Percentiles rank a stretch among this genome's conserved stretches.
Evolutionary conservation across 1,140 invertebrate species (phyloP).

Genomic region (Globodera rostochiensis): DNA sequence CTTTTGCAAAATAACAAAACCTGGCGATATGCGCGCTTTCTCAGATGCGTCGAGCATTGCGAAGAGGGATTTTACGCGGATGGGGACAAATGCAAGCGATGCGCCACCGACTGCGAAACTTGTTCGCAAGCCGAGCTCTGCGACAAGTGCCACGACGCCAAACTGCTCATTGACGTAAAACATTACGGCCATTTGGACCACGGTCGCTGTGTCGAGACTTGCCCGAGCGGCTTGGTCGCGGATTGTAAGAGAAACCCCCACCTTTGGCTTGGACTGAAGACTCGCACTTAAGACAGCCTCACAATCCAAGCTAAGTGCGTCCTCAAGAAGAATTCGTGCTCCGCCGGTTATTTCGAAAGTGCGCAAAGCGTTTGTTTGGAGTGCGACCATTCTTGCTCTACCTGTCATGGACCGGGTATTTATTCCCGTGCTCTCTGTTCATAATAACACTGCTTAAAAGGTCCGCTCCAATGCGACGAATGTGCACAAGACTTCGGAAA

Average conservation of each 20-base stretch:
- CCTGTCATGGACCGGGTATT: constrained; percentile 61
- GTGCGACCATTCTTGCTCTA: constrained; percentile 60
- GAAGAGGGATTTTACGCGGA: constrained; percentile 62
- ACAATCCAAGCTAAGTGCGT: constrained; percentile 60
- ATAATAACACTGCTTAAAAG: constrained; percentile 16
- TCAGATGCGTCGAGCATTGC: constrained; percentile 53
- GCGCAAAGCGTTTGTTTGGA: constrained; percentile 45
- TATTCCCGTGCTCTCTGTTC: background rate
- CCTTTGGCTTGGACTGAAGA: background rate
- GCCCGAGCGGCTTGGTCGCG: constrained; percentile 55
- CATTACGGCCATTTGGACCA: constrained; percentile 58
- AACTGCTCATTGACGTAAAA: constrained; percentile 58
- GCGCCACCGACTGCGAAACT: constrained; percentile 54
- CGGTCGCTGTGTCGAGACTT: constrained; percentile 60
- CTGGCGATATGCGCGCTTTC: background rate
- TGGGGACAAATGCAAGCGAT: constrained; percentile 60
- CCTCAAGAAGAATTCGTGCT: constrained; percentile 55
- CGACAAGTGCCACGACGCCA: constrained; percentile 59
- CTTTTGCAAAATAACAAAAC: too few relatives aligned
- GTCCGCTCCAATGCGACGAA: constrained; percentile 52
- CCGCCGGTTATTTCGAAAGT: constrained; percentile 54
- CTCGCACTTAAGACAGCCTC: constrained; percentile 36
- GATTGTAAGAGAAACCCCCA: constrained; percentile 52
- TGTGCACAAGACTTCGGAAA: constrained; percentile 59
- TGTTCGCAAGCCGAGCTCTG: constrained; percentile 57